phyloP scores from a whole-genome alignment of 64 coral and sea anemone genomes.

The Pachyseris speciosa region DNA sequence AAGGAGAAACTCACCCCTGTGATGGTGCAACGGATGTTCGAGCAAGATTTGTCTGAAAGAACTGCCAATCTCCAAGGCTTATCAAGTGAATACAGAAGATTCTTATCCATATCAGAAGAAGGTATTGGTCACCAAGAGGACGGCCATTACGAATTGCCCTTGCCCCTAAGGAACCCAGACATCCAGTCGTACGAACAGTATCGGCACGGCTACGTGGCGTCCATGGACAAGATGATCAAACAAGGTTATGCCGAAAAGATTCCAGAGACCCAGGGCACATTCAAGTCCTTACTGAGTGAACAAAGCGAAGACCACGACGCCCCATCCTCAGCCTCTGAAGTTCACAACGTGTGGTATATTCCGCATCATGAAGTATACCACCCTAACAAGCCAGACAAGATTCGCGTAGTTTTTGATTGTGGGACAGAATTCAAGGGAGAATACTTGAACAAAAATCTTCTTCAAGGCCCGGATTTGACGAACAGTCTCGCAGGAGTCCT shows the following conservation, averaged over 20 bases:
- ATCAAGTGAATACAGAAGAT: constrained; percentile 38
- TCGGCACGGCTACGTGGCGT: constrained; percentile 14
- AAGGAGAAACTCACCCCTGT: background rate
- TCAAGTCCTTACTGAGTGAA: no score
- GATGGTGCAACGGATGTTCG: background rate
- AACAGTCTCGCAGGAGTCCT: constrained; percentile 57
- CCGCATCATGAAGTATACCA: constrained; percentile 35
- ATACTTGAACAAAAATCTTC: constrained; percentile 48
- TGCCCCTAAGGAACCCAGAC: constrained; percentile 14
- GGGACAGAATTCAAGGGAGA: constrained; percentile 5
- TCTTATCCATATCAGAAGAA: background rate
- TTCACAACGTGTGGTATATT: constrained; percentile 9
- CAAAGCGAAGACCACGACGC: background rate
- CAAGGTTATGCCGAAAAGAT: constrained; percentile 28
- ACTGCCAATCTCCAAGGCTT: background rate
- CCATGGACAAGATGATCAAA: constrained; percentile 18
- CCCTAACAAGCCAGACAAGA: background rate
- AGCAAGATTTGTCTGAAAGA: constrained; percentile 14
- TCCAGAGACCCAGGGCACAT: background rate
- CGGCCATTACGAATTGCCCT: constrained; percentile 48
- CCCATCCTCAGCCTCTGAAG: background rate
- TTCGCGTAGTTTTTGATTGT: constrained; percentile 17
- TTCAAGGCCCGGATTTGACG: constrained; percentile 61
- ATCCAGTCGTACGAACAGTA: constrained; percentile 5
- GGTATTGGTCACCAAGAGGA: constrained; percentile 28